Base-by-base conservation (phyloP, 2,888 invertebrate genomes). In the Brachypterus glaber region DNA sequence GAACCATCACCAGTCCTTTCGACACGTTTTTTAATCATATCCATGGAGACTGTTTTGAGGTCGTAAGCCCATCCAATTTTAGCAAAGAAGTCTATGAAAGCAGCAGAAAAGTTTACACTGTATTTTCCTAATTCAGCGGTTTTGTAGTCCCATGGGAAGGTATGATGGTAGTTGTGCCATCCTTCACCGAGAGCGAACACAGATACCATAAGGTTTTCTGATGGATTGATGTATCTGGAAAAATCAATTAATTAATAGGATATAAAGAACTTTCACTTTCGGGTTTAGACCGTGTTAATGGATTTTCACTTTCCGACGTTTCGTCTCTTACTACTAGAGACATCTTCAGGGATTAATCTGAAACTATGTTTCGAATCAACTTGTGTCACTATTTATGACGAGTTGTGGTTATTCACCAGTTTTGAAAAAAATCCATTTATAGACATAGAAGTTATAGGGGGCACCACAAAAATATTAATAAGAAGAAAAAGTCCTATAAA, bases 151-250 rank as follows among this genome's bases (percentile, higher is more conserved):
- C 83, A 84, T 4, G 88, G 88, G 70, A 87, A 88, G 0, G 74
- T 71, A 66, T 89, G 89, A 57, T 89, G 89, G 63, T 86, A 89
- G 63, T 89, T 88, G 64, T 89, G 88, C 78, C 82, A 89, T 1
- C 88, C 88, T 60, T 85, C 84, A 1, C 84, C 85, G 35, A 82
- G 63, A 0, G 82, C 77, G 48, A 79, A 66, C 0, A 82, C 45
- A 0, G 84, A 70, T 0, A 87, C 85, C 1, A 72, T 65, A 17
- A 72, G 62, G 57, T 84, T 86, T 58, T 88, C 77, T 0, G 79
- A 66, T 0, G 88, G 85, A 55, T 78, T 80, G 55, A 88, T 79
- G 54, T 74, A 71, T 53, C 37, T 58, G 37, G 17, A 35, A 35
- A 44, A 15, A 12, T 8, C 15, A 27, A 9, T 27, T 9, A 27